Evolutionary conservation across 1,140 invertebrate species (phyloP).

Genomic region (Eriocheir sinensis): DNA sequence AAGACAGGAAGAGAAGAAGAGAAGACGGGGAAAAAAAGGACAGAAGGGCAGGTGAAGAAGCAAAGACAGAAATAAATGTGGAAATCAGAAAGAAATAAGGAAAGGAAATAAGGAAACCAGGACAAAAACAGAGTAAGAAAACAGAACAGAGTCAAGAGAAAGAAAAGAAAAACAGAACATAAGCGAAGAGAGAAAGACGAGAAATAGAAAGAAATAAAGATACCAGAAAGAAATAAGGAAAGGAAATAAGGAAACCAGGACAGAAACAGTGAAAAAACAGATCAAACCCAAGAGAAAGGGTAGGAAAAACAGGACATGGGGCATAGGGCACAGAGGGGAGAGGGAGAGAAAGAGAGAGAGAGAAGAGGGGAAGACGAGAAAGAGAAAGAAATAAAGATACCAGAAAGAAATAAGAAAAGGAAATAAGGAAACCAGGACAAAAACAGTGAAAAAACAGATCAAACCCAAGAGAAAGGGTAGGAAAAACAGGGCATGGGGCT

Average conservation of each 20-base stretch:
- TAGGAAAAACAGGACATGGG: background rate
- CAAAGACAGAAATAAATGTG: background rate
- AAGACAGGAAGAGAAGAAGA: background rate
- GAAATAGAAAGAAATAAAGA: background rate
- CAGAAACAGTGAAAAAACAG: too few species aligned
- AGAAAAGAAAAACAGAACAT: background rate
- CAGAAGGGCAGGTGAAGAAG: background rate
- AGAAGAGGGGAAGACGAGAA: background rate
- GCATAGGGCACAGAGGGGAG: background rate
- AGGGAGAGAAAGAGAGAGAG: background rate
- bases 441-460: too few species aligned
- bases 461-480: slow-evolving; percentile 32
- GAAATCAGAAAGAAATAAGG: background rate
- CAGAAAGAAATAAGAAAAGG: background rate
- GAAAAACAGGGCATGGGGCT: background rate
- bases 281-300: too few species aligned
- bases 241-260: background rate
- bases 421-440: too few species aligned
- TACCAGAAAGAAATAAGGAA: background rate
- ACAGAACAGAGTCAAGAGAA: background rate
- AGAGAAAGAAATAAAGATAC: background rate
- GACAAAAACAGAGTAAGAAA: background rate
- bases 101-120: background rate
- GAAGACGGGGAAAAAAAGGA: background rate
- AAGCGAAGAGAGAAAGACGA: background rate